phyloP scores from a whole-genome alignment of 2,113 vertebrate genomes.

The Carettochelys insculpta region DNA sequence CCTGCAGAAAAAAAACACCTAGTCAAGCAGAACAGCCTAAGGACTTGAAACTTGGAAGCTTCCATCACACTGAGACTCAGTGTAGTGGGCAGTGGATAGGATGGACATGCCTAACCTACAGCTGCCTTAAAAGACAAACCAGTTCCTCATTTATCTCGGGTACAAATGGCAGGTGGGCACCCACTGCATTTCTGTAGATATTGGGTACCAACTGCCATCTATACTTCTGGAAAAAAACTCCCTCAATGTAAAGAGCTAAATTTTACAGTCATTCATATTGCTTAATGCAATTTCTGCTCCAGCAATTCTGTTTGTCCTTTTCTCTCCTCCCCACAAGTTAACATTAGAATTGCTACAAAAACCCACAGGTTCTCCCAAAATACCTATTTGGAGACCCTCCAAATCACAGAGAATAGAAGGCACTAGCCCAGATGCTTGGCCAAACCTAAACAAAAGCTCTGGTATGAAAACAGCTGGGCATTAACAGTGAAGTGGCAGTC shows the following conservation, averaged over 20 bases:
- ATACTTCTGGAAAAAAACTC: background rate
- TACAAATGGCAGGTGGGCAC: background rate
- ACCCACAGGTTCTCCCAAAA: background rate
- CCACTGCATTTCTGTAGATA: background rate
- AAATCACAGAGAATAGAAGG: background rate
- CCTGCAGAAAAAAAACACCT: background rate
- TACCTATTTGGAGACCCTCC: background rate
- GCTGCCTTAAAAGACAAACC: background rate
- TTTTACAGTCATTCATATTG: background rate
- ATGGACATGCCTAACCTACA: background rate
- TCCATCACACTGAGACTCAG: background rate
- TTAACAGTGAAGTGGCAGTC: background rate
- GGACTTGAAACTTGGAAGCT: background rate
- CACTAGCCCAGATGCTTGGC: background rate
- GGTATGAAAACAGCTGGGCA: background rate
- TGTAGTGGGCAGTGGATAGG: background rate
- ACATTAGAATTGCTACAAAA: background rate
- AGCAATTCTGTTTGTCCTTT: background rate
- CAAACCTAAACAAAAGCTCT: conserved; percentile 4
- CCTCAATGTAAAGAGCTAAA: background rate
- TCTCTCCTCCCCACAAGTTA: background rate
- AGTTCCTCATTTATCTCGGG: background rate
- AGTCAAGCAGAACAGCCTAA: background rate
- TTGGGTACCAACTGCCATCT: background rate
- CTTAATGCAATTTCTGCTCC: background rate